Evolutionary conservation across 2,113 vertebrate genomes (phyloP).

Genomic region (Psettodes erumei): DNA sequence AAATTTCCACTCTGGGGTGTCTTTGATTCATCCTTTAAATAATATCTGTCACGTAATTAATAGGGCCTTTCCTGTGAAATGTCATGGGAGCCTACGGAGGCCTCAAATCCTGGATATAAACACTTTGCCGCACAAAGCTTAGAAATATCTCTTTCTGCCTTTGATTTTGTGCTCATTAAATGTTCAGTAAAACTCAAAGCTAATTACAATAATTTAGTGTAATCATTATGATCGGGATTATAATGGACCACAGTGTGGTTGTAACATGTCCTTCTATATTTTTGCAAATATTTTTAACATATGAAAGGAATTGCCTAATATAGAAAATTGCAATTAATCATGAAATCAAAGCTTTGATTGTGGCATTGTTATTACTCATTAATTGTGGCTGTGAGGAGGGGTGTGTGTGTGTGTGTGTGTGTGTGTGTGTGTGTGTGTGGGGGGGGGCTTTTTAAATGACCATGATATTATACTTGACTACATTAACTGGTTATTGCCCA

Average conservation of each 20-base stretch:
- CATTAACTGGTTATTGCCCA: not conserved
- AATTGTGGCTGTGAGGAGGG: too few relatives aligned
- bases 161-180: constrained; percentile 4
- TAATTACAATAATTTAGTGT: not conserved
- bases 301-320: not conserved
- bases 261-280: not conserved
- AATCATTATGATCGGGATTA: not conserved
- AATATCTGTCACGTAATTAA: constrained; percentile 60
- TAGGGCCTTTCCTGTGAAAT: constrained; percentile 45
- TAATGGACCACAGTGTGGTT: not conserved
- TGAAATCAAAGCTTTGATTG: constrained; percentile 11
- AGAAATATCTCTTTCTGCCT: not conserved
- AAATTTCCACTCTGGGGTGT: constrained; percentile 57
- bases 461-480: not conserved
- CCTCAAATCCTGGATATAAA: constrained; percentile 27
- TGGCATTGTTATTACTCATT: not conserved
- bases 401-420: too few relatives aligned
- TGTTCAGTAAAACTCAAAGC: not conserved
- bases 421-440: too few relatives aligned
- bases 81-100: constrained; percentile 38
- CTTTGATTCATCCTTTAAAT: constrained; percentile 69
- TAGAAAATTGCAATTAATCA: not conserved
- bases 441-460: not conserved
- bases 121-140: not conserved
- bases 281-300: not conserved